Evolutionary conservation across 2,888 invertebrate species (phyloP).

Genomic region (Chaitophorus viminalis): DNA sequence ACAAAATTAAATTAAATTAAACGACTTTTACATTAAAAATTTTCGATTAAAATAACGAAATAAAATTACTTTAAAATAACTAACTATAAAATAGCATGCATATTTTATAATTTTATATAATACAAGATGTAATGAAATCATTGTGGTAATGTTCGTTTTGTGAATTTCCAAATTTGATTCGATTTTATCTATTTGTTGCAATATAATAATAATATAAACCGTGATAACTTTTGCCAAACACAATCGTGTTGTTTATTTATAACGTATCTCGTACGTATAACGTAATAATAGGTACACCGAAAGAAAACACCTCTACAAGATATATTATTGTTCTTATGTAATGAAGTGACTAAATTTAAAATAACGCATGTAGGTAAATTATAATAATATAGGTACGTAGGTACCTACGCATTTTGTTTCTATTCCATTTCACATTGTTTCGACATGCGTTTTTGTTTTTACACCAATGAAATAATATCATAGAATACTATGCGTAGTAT

Average conservation of each 20-base stretch:
- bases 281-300: neutral
- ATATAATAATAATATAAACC: neutral
- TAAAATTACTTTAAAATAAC: too few relatives aligned
- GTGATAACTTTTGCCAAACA: neutral
- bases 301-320: neutral
- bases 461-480: neutral
- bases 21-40: too few relatives aligned
- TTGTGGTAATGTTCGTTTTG: neutral
- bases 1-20: too few relatives aligned
- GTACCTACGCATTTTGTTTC: neutral
- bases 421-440: neutral
- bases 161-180: neutral
- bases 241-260: neutral
- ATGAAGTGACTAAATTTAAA: neutral
- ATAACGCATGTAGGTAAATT: neutral
- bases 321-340: neutral
- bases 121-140: neutral
- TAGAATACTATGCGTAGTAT: neutral
- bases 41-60: too few relatives aligned
- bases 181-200: neutral
- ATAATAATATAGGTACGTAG: too few relatives aligned
- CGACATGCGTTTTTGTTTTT: neutral
- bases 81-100: too few relatives aligned
- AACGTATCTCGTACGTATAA: neutral
- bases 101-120: neutral